A percentile compares a stretch with the other conserved stretches of the same genome.
Conservation (phyloP, 2,888 invertebrate species). For the Ochlodes sylvanus region DNA sequence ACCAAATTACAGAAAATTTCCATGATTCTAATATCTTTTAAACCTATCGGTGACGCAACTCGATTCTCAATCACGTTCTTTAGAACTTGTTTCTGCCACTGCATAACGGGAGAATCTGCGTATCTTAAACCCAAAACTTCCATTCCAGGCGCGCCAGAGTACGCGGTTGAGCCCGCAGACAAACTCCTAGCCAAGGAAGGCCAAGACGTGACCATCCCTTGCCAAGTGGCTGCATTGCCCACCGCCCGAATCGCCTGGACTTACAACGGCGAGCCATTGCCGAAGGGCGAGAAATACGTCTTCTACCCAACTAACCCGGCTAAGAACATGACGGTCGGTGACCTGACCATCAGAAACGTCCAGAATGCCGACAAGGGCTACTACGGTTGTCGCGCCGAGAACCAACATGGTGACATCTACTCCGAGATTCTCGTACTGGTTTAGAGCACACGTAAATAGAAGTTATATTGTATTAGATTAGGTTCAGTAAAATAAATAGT, state of each 20-base stretch:
- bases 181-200: slow-evolving; percentile 52
- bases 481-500: slow-evolving; percentile 19
- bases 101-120: too few species aligned
- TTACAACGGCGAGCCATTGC: slow-evolving; percentile 57
- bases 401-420: slow-evolving; percentile 60
- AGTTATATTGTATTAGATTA: slow-evolving; percentile 1
- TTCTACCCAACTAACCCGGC: slow-evolving; percentile 37
- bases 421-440: slow-evolving; percentile 51
- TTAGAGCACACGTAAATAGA: background rate
- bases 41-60: too few species aligned
- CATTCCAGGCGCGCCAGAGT: slow-evolving; percentile 60
- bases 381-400: slow-evolving; percentile 66
- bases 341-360: slow-evolving; percentile 58
- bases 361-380: slow-evolving; percentile 63
- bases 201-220: slow-evolving; percentile 61
- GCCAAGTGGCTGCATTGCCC: slow-evolving; percentile 58
- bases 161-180: slow-evolving; percentile 52
- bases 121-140: too few species aligned
- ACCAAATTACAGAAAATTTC: too few species aligned
- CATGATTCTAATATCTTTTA: too few species aligned
- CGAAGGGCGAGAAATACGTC: slow-evolving; percentile 44
- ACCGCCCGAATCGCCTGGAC: slow-evolving; percentile 58
- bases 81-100: too few species aligned
- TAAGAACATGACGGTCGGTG: slow-evolving; percentile 47
- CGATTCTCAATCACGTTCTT: too few species aligned